A percentile compares a stretch with the other conserved stretches of the same genome.
phyloP scores from a whole-genome alignment of 2,888 invertebrate species.

The Coleophora deauratella region DNA sequence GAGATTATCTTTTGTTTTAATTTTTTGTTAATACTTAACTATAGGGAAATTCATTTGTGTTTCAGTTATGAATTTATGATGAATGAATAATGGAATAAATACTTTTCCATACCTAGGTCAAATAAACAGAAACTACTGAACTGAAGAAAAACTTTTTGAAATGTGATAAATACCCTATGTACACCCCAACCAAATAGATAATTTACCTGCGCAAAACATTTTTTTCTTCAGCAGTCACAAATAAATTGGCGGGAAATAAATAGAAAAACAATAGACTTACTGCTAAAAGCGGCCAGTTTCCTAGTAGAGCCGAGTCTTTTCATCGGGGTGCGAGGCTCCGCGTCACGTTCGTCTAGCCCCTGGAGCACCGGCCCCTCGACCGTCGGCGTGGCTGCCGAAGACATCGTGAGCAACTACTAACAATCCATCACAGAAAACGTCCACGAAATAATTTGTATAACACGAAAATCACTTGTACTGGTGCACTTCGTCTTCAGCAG shows the following conservation, averaged over 20 bases:
- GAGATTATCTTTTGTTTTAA: no score
- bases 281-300: conserved; percentile 84
- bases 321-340: conserved; percentile 85
- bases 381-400: conserved; percentile 82
- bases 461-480: not conserved
- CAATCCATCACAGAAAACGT: conserved; percentile 1
- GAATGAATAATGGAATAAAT: no score
- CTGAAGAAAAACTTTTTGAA: no score
- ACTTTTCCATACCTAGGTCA: no score
- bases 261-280: conserved; percentile 65
- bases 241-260: not conserved
- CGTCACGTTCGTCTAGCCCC: conserved; percentile 82
- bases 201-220: not conserved
- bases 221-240: not conserved
- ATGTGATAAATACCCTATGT: no score
- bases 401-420: conserved; percentile 19
- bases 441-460: conserved; percentile 4
- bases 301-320: conserved; percentile 86
- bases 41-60: no score
- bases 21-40: no score
- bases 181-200: no score
- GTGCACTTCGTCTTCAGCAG: no score
- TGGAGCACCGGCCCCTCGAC: conserved; percentile 84
- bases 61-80: no score
- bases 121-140: no score